These are phyloP conservation scores for Protobothrops flavoviridis DNA, from an alignment of 2,113 vertebrate genomes.

Conservation along the genomic window DNA sequence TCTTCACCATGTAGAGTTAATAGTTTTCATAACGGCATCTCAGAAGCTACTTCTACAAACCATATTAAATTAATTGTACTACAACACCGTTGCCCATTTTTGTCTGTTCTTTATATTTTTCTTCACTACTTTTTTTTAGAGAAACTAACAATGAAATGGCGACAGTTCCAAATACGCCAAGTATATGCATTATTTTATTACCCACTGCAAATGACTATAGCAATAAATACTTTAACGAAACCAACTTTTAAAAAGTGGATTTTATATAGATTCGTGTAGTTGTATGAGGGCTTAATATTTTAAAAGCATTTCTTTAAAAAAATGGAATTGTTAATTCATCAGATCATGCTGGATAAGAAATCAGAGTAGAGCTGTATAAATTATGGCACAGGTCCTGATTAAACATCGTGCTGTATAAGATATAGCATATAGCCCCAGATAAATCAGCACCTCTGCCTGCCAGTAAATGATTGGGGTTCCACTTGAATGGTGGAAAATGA, in stretches of 20 bases:
- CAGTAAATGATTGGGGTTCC: not conserved
- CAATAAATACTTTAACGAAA: constrained; percentile 18
- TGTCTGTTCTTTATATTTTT: not conserved
- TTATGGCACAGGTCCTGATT: not conserved
- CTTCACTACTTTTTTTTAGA: not conserved
- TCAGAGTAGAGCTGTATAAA: not conserved
- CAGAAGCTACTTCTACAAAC: not conserved
- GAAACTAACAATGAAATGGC: not conserved
- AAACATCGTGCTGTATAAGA: not conserved
- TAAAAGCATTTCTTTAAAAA: not conserved
- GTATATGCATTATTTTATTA: not conserved
- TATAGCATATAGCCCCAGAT: not conserved
- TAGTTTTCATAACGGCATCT: not conserved
- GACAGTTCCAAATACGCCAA: not conserved
- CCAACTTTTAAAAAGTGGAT: not conserved
- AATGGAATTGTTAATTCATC: not conserved
- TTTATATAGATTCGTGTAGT: not conserved
- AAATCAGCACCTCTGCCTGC: not conserved
- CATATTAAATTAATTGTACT: not conserved
- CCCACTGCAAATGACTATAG: not conserved
- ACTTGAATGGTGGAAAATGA: not conserved
- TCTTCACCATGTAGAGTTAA: not conserved
- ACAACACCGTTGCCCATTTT: too few species aligned
- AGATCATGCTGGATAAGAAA: not conserved
- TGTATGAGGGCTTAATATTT: not conserved